Base-by-base conservation (phyloP, 53 echinoderm and acorn worm species). In the Paracentrotus lividus region DNA sequence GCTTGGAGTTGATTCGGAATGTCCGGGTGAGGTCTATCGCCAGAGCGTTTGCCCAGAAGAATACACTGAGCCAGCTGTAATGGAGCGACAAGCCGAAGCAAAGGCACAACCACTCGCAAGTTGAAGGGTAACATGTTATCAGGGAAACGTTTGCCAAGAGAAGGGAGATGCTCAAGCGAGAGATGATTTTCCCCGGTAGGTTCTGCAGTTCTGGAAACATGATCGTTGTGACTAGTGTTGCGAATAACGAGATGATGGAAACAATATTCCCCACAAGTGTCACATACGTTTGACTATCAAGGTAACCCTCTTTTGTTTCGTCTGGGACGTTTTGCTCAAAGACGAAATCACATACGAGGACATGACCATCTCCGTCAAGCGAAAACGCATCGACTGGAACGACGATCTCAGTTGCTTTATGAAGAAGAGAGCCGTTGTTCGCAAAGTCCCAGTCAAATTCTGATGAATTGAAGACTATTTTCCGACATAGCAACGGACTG, bases 31-130 rank as follows among this genome's bases (percentile, higher is more conserved):
- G 90, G 94, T 96, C 97, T 93, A 86, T 1, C 96, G 90, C 96
- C 95, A 97, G 51, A 21, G 90, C 88, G 68, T 93, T 95, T 61
- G 94, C 95, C 97, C 97, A 97, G 84, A 94, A 96, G 95, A 97
- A 97, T 16, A 95, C 94, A 23, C n/a, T n/a, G n/a, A n/a, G n/a
- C n/a, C n/a, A n/a, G 86, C 85, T 51, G 88, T 78, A 97, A 56
- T 97, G 97, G 51, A 81, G 75, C 31, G 88, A 49, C 21, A 97
- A 88, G 5, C 94, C 97, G 8, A 93, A 92, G 43, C 52, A 55
- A 38, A 85, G 61, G 66, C 97, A 97, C 42, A 97, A 61, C 45
- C 32, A 45, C 15, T 45, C 31, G 40, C 81, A 26, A 0, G 89
- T 47, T 0, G 95, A 31, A 42, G 33, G 51, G 33, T 54, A 20